Conservation (phyloP, 2,888 invertebrate genomes). For the Eristalinus sepulchralis region DNA sequence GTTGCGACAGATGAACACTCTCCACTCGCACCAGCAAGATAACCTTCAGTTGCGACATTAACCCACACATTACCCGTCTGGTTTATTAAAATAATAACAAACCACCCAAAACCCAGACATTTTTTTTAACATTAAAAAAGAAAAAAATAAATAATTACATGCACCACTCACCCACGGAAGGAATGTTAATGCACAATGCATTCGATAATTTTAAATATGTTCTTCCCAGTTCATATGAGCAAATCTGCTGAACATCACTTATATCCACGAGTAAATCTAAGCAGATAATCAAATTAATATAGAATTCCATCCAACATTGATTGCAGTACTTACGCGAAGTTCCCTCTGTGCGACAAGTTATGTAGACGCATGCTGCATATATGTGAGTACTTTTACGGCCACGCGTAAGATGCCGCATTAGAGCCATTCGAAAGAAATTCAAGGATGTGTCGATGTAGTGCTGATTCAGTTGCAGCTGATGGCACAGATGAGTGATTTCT, state of each 20-base stretch:
- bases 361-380: slow-evolving; percentile 98
- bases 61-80: not conserved
- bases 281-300: slow-evolving; percentile 34
- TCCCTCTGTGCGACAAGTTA: slow-evolving; percentile 96
- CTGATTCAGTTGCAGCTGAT: slow-evolving; percentile 92
- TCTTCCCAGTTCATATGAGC: slow-evolving; percentile 96
- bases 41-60: not conserved
- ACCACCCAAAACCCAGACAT: not conserved
- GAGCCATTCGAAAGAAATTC: slow-evolving; percentile 96
- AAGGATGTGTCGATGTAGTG: slow-evolving; percentile 96
- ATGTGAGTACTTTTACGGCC: slow-evolving; percentile 95
- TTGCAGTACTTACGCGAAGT: slow-evolving; percentile 90
- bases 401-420: slow-evolving; percentile 91
- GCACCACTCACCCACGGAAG: slow-evolving; percentile 89
- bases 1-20: not conserved
- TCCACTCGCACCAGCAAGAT: slow-evolving; percentile 14
- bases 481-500: slow-evolving; percentile 92
- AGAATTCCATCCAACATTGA: too few species aligned
- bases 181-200: slow-evolving; percentile 94
- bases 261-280: slow-evolving; percentile 97
- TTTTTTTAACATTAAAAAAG: not conserved
- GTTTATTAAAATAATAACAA: not conserved
- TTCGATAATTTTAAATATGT: slow-evolving; percentile 94
- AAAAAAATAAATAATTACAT: not conserved
- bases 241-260: slow-evolving; percentile 97